A percentile compares a stretch with the other conserved stretches of the same genome.
These are phyloP conservation scores for Lysiphlebus fabarum DNA, from an alignment of 1,140 invertebrate species.

Conservation along the genomic window DNA sequence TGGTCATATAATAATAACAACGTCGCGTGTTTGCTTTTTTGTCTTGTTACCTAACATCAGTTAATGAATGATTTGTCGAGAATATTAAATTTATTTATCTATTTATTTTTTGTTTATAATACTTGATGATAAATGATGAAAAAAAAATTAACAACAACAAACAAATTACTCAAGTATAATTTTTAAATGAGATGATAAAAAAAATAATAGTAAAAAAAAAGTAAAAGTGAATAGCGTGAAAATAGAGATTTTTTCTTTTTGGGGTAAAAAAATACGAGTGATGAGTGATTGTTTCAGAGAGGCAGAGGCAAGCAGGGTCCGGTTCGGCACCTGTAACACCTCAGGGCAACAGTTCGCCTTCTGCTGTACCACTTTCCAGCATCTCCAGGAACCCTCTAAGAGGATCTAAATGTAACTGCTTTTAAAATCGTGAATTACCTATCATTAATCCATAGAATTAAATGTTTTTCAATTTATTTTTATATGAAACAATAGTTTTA, in stretches of 20 bases:
- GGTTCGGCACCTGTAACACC: constrained; percentile 54
- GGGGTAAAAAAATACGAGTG: constrained; percentile 45
- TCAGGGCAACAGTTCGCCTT: constrained; percentile 52
- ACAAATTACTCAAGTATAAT: constrained; percentile 8
- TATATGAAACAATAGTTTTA: no score
- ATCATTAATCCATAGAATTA: constrained; percentile 14
- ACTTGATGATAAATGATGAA: constrained; percentile 13
- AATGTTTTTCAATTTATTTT: no score
- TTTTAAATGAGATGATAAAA: constrained; percentile 16
- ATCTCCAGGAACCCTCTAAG: constrained; percentile 71
- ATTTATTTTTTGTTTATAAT: constrained; percentile 25
- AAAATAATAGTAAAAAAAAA: constrained; percentile 7
- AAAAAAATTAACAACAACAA: constrained; percentile 7
- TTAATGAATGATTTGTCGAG: constrained; percentile 34
- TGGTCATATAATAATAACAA: constrained; percentile 22
- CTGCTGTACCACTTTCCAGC: constrained; percentile 53
- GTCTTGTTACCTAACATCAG: constrained; percentile 39
- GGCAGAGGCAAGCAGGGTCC: constrained; percentile 55
- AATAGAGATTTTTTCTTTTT: constrained; percentile 5
- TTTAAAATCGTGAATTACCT: constrained; percentile 42
- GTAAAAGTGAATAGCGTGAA: constrained; percentile 14
- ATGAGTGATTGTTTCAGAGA: constrained; percentile 56
- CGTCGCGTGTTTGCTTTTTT: constrained; percentile 29
- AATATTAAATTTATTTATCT: constrained; percentile 1
- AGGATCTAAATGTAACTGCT: constrained; percentile 75